Conservation (phyloP, 1,140 invertebrate species). For the Trichomalopsis sarcophagae region DNA sequence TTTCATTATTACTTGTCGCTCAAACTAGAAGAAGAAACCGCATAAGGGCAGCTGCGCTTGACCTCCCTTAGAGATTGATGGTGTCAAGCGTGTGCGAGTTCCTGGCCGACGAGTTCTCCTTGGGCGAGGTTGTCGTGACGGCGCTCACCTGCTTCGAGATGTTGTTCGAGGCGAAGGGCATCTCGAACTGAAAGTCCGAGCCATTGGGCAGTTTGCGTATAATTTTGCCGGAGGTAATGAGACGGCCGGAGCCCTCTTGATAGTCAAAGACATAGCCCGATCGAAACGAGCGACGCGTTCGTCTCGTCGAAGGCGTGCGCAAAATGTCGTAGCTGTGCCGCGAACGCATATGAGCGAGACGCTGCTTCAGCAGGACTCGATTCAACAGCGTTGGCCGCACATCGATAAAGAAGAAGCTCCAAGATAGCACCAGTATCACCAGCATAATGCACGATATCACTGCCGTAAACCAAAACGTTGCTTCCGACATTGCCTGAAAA, state of each 20-base stretch:
- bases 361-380: too few species aligned
- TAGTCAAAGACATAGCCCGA: slow-evolving; percentile 99
- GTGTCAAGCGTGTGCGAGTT: too few species aligned
- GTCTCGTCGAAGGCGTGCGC: slow-evolving; percentile 89
- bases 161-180: slow-evolving; percentile 69
- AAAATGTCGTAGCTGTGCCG: slow-evolving; percentile 85
- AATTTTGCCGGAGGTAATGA: slow-evolving; percentile 98
- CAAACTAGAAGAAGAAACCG: too few species aligned
- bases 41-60: too few species aligned
- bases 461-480: slow-evolving; percentile 98
- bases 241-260: slow-evolving; percentile 95
- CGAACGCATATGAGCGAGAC: too few species aligned
- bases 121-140: too few species aligned
- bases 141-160: slow-evolving; percentile 70
- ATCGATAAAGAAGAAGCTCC: slow-evolving; percentile 94
- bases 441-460: slow-evolving; percentile 88
- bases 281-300: slow-evolving; percentile 91
- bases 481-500: slow-evolving; percentile 86
- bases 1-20: too few species aligned
- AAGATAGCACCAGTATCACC: slow-evolving; percentile 95
- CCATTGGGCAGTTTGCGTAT: slow-evolving; percentile 89
- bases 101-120: too few species aligned
- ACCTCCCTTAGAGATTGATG: too few species aligned
- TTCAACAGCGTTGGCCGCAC: too few species aligned
- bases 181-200: slow-evolving; percentile 71